phyloP scores from a whole-genome alignment of 2,797 vertebrate species.

The Okamejei kenojei region DNA sequence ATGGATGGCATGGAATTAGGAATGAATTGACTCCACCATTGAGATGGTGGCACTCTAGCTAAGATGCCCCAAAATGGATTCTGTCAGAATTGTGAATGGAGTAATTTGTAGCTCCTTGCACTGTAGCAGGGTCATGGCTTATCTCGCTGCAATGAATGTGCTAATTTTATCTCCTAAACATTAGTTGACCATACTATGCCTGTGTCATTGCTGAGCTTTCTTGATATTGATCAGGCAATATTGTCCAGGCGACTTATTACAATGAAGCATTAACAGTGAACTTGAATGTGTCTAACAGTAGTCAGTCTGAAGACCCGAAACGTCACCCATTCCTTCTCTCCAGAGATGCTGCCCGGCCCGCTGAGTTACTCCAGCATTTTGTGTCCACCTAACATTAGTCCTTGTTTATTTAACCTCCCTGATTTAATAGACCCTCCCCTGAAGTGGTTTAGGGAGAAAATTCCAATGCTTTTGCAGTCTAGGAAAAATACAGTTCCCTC shows the following conservation, averaged over 20 bases:
- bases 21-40: too few species aligned
- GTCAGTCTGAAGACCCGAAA: too few species aligned
- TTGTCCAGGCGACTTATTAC: not conserved
- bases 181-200: not conserved
- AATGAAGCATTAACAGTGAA: not conserved
- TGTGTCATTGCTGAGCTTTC: not conserved
- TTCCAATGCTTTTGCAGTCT: too few species aligned
- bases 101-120: not conserved
- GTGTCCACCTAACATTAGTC: not conserved
- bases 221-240: not conserved
- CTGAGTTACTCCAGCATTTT: too few species aligned
- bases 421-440: too few species aligned
- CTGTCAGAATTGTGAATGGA: not conserved
- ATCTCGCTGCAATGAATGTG: not conserved
- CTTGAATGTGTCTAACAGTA: not conserved
- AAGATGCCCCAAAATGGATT: too few species aligned
- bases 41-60: not conserved
- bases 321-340: too few species aligned
- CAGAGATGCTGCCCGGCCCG: too few species aligned
- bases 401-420: not conserved
- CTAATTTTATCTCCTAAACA: not conserved
- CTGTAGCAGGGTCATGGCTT: not conserved
- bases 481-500: too few species aligned
- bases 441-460: too few species aligned
- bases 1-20: not conserved